These are phyloP conservation scores for Gavialis gangeticus DNA, from an alignment of 2,113 vertebrate genomes.

Conservation along the genomic window DNA sequence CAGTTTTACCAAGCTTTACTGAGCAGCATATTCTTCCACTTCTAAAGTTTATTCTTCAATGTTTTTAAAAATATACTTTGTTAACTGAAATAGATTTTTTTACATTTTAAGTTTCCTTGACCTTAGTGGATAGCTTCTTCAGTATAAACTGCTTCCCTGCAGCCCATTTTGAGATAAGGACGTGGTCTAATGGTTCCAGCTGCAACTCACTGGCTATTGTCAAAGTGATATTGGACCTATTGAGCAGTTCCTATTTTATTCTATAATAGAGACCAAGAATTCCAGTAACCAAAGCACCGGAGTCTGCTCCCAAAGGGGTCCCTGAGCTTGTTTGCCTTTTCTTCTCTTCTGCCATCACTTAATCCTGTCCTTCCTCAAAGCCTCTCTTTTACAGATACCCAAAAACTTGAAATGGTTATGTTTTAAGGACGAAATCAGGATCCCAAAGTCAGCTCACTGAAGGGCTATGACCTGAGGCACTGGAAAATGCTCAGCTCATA, in stretches of 20 bases:
- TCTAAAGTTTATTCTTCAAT: constrained; percentile 8
- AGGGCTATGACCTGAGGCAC: background rate
- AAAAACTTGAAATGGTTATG: constrained; percentile 48
- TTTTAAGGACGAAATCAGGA: background rate
- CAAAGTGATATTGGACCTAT: constrained; percentile 11
- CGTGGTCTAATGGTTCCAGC: background rate
- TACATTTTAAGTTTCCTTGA: background rate
- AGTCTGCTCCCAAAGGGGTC: background rate
- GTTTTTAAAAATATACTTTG: constrained; percentile 8
- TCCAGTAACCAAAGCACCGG: background rate
- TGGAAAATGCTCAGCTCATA: background rate
- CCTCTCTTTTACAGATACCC: background rate
- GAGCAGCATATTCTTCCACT: constrained; percentile 11
- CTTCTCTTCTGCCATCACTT: background rate
- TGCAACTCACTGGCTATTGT: constrained; percentile 12
- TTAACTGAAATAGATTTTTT: constrained; percentile 15
- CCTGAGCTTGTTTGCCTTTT: background rate
- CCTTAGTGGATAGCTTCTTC: constrained; percentile 4
- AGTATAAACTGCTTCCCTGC: background rate
- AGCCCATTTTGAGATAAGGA: background rate
- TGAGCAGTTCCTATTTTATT: constrained; percentile 3
- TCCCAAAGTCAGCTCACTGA: background rate
- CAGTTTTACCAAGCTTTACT: background rate
- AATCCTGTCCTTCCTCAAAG: background rate
- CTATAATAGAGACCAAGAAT: background rate